Evolutionary conservation across 2,113 vertebrate species (phyloP), one percentile per base, ranked within the genome.

Genomic region (Podocnemis expansa): DNA sequence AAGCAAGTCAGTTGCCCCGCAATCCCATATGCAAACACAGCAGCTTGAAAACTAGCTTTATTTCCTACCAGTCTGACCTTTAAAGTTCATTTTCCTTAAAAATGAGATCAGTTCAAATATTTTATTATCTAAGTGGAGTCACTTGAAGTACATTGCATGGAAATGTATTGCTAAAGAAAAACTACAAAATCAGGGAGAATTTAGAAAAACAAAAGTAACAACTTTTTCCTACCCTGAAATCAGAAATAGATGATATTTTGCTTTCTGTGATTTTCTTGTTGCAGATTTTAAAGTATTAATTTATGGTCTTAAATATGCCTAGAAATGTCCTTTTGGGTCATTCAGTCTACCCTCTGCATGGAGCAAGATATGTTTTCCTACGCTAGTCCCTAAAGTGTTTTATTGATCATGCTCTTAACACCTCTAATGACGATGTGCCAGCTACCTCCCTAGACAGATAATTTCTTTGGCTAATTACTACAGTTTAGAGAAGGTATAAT

Each of bases 41-140:
- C 54, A 88, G 49, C 78, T 84, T 89, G 78, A 41, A 96, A 91
- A 92, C 34, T 45, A 89, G 80, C 34, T 52, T 49, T 80, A 31
- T 91, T 75, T 86, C 54, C 45, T 91, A 19, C 16, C 86, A 93
- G 82, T n/a, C 80, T 96, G 95, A 96, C 94, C 96, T 96, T 97
- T 97, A 97, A 97, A 96, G 94, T 95, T 96, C 87, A 95, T 97
- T 96, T 95, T 47, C 47, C 47, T 47, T 47, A 47, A 47, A 47
- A 47, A 47, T 47, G 94, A 96, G 95, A 95, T 96, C 93, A 80
- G 54, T 92, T 97, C 70, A 88, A 94, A 96, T 90, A 88, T 81
- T 89, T 91, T 96, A 89, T 94, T 97, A 93, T 89, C 93, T 95
- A 95, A 93, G 90, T 96, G 90, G 87, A 94, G 84, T 94, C 80